Base-by-base conservation (phyloP, 2,797 vertebrate genomes). In the Pelodytes ibericus region DNA sequence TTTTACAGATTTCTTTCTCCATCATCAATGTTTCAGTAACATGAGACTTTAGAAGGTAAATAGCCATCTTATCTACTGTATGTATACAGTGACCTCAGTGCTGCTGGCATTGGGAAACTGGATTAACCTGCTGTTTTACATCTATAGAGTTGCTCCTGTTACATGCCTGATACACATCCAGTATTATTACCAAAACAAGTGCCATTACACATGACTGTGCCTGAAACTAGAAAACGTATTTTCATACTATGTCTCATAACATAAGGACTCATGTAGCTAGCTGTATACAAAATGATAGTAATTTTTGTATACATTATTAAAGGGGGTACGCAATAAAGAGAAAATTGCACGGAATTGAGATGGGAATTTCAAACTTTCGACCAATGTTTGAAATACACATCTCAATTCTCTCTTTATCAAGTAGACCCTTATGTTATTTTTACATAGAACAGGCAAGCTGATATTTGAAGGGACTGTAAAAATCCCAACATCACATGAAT, bases 41-140 rank as follows among this genome's bases (percentile, higher is more conserved):
- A 67, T 67, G 51, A 60, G 2, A 66, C 39, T 61, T 31, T 15
- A 51, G 31, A 72, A 66, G 39, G 53, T 64, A 78, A 72, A 67
- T 49, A 71, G 24, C 24, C 3, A 24, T 49, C 31, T 77, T 66
- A 77, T 66, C 69, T 72, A n/a, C n/a, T n/a, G n/a, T n/a, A 39
- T 60, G 53, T 53, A 69, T 26, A 49, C n/a, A 60, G 6, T 77
- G 69, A 77, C 61, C 61, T 77, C 75, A 77, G 24, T 26, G 53
- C 61, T 49, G 24, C 20, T 31, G 44, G 30, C 51, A 31, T 64
- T 36, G 15, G 53, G 64, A 51, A 66, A 49, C 75, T 59, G 75
- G 75, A 72, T 72, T 66, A 72, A 77, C 75, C 68, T 49, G 75
- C 49, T 76, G 56, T 16, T 10, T 39, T 53, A 75, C 65, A 29